phyloP scores from a whole-genome alignment of 1,140 invertebrate genomes.

The Temnothorax nylanderi region DNA sequence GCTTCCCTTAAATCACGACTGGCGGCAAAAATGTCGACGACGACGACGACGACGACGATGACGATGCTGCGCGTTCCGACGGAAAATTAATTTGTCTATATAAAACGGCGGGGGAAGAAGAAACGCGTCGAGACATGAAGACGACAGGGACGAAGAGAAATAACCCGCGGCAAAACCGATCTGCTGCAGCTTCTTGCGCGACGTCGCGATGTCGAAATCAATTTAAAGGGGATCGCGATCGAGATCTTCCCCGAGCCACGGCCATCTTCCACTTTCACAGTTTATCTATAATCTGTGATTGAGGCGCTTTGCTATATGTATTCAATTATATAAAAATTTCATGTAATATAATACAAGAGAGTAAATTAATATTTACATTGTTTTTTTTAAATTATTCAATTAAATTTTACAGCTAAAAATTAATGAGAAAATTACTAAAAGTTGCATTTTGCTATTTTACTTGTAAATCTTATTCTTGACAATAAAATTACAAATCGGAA shows the following conservation, averaged over 20 bases:
- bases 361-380: background rate
- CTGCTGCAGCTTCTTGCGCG: constrained; percentile 28
- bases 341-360: background rate
- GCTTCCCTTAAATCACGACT: constrained; percentile 42
- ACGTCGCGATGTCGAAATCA: constrained; percentile 33
- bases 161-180: constrained; percentile 43
- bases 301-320: background rate
- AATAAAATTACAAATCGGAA: constrained; percentile 6
- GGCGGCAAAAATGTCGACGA: background rate
- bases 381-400: background rate
- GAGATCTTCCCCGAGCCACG: no score
- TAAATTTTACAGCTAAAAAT: background rate
- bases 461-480: background rate
- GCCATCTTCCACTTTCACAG: background rate
- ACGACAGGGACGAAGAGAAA: constrained; percentile 45
- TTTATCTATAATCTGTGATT: constrained; percentile 6
- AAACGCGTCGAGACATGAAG: constrained; percentile 28
- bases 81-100: constrained; percentile 56
- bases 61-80: constrained; percentile 34
- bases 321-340: background rate
- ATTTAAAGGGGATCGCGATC: constrained; percentile 38
- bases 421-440: background rate
- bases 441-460: background rate
- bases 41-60: background rate
- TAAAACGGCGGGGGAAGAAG: constrained; percentile 38